Evolutionary conservation across 2,797 vertebrate species (phyloP), one percentile per base, ranked within the genome.

Genomic region (Bufotes viridis): DNA sequence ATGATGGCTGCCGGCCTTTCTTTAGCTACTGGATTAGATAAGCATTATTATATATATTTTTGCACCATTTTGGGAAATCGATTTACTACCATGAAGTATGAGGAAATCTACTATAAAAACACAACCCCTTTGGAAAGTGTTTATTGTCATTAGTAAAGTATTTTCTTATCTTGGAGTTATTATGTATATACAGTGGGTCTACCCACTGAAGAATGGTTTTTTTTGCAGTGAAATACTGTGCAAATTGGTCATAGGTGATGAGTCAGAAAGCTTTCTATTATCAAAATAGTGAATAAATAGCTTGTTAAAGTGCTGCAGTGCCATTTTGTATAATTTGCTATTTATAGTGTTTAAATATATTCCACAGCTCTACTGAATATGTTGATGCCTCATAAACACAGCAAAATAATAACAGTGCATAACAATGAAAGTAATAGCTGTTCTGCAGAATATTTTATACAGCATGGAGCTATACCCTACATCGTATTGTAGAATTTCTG

Each of bases 341-440:
- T 70, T 82, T 82, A 82, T 42, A 70, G 63, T n/a, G 60, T 22
- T 63, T 63, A 81, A 81, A 60, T 24, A 82, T 82, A 53, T 70
- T 82, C 34, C 42, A 69, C 13, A 18, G n/a, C 20, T 49, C 80
- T 80, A 53, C 49, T 49, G 58, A 81, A 63, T 34, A 65, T 67
- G 10, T 80, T 80, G 53, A 18, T 29, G 55, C 24, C 78, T 61
- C 26, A 60, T 78, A 53, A 76, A 78, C 49, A 78, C 13, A 51
- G 72, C 42, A 78, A 78, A 81, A 81, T 81, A 81, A 81, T 42
- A 81, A 81, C 65, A 81, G 34, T 42, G 42, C 70, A 42, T 20
- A 61, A 80, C 29, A 61, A 61, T 65, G 55, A 79, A n/a, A 81
- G 29, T 81, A 63, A 81, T 81, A 51, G 34, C 34, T 42, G 58